Evolutionary conservation across 53 echinoderm and acorn worm genomes (phyloP).

Genomic region (Hippasteria phrygiana): DNA sequence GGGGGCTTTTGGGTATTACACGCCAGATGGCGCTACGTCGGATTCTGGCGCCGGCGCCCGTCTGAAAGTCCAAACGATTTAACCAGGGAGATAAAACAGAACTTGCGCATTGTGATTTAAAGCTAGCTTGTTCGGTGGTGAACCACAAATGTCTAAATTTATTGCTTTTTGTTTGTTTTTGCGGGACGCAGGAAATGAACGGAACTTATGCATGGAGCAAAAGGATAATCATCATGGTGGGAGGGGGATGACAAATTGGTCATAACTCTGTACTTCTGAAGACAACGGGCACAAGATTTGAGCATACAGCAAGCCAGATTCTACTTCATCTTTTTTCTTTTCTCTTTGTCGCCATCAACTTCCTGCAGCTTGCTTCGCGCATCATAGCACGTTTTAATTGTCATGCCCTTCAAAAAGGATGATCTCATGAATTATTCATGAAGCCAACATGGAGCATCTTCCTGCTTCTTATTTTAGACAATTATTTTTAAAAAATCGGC

Average conservation of each 20-base stretch:
- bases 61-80: background rate
- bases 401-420: background rate
- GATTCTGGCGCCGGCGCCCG: slow-evolving; percentile 2
- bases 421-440: background rate
- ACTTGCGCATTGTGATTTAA: too few species aligned
- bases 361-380: too few species aligned
- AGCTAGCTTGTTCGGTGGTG: background rate
- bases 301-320: too few species aligned
- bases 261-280: too few species aligned
- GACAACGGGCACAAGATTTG: too few species aligned
- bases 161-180: too few species aligned
- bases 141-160: too few species aligned
- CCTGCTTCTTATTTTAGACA: background rate
- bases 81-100: background rate
- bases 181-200: too few species aligned
- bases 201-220: too few species aligned
- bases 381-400: background rate
- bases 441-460: background rate
- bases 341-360: background rate
- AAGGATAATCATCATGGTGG: too few species aligned
- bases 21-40: background rate
- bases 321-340: background rate
- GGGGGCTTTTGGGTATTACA: background rate
- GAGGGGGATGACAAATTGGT: too few species aligned
- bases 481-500: background rate